Base-by-base conservation (phyloP, 2,888 invertebrate species). In the Boloria selene region DNA sequence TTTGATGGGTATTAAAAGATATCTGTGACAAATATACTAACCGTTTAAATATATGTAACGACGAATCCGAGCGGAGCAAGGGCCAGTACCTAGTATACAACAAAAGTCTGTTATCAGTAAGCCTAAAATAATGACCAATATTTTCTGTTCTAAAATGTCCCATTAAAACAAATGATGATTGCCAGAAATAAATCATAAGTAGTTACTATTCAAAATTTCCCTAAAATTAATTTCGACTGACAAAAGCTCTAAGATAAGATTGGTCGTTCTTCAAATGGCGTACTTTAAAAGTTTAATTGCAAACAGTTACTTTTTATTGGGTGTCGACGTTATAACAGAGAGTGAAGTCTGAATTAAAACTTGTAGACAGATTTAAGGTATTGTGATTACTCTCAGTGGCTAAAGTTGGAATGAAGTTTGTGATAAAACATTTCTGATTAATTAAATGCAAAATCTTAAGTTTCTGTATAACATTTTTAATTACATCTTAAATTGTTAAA, bases 281-380 rank as follows among this genome's bases (percentile, higher is more conserved):
- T 61, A 63, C 70, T 72, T 68, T 22, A 53, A 54, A 70, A 72
- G 69, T 71, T 72, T 69, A 70, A 71, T 70, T 67, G 65, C 54
- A 31, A 61, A 60, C 67, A 68, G 59, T 72, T 68, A 71, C 55
- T 70, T 72, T 72, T 71, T 72, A 71, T 67, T 66, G 65, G 69
- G 68, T 70, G 72, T 67, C 66, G 71, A 61, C 64, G 52, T 64
- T 62, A 47, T 51, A 68, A 65, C 64, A 47, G 60, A 63, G 59
- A 64, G 45, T 50, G 60, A 50, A 52, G 65, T 18, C 54, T 55
- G 52, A 59, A 69, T 61, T 64, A 47, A 49, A 61, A 61, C 60
- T 62, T 63, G 22, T 14, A 44, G 26, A 44, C 44, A 64, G 38
- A 18, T 38, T 26, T 56, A 44, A 42, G 38, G 42, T 51, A 51